phyloP scores from a whole-genome alignment of 1,140 invertebrate genomes.

The Drosophila miranda region DNA sequence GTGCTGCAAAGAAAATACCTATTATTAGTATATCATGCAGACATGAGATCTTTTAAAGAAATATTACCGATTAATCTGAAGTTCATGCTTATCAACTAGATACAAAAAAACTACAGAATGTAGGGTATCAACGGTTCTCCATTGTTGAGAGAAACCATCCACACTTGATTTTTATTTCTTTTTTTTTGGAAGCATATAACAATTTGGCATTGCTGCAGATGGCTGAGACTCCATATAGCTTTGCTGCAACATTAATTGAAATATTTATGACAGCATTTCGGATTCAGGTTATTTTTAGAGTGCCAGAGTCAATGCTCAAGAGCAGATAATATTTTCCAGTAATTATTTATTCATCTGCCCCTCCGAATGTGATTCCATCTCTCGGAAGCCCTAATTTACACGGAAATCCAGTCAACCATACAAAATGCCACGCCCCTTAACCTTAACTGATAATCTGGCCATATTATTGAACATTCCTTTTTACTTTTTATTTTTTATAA shows the following conservation, averaged over 20 bases:
- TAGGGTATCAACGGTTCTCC: too few relatives aligned
- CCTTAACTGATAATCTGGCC: constrained; percentile 5
- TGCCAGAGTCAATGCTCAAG: constrained; percentile 13
- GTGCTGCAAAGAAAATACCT: too few relatives aligned
- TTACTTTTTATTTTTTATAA: constrained; percentile 14
- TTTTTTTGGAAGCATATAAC: constrained; percentile 36
- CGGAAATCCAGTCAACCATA: constrained; percentile 12
- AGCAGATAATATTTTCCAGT: constrained; percentile 32
- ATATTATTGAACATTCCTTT: constrained; percentile 3
- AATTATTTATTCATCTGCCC: constrained; percentile 34
- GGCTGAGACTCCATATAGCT: constrained; percentile 14
- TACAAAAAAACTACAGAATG: too few relatives aligned
- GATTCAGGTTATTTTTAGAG: constrained; percentile 39
- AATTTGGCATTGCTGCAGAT: constrained; percentile 37
- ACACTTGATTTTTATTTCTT: too few relatives aligned
- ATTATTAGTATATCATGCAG: too few relatives aligned
- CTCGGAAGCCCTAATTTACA: neutral
- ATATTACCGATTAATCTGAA: too few relatives aligned
- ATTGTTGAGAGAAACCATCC: too few relatives aligned
- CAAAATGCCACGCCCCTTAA: neutral
- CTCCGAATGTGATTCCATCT: constrained; percentile 9
- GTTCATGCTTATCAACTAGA: too few relatives aligned
- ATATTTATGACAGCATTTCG: constrained; percentile 57
- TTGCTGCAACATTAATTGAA: constrained; percentile 64
- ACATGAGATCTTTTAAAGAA: too few relatives aligned